Conservation (phyloP, 2,113 vertebrate genomes). For the Ranitomeya variabilis region DNA sequence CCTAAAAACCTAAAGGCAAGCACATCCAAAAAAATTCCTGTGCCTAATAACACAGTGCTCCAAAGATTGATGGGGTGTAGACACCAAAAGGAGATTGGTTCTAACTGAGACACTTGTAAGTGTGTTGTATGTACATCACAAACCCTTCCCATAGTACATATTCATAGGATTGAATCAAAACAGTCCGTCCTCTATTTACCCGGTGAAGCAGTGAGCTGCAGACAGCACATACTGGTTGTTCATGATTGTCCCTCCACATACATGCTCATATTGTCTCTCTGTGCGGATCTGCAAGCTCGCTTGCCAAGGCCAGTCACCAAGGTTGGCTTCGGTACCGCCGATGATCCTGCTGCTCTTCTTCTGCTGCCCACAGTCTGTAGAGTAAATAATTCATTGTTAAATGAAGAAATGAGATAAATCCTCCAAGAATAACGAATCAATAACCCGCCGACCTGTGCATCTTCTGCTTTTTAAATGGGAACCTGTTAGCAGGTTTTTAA, state of each 20-base stretch:
- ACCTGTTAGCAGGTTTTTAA: too few relatives aligned
- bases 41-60: too few relatives aligned
- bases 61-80: too few relatives aligned
- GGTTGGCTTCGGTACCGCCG: conserved; percentile 74
- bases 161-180: neutral
- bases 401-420: neutral
- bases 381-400: neutral
- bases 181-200: conserved; percentile 71
- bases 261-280: conserved; percentile 65
- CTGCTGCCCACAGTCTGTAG: conserved; percentile 83
- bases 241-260: conserved; percentile 87
- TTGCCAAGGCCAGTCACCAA: conserved; percentile 91
- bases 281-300: conserved; percentile 78
- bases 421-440: neutral
- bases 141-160: neutral
- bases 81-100: too few relatives aligned
- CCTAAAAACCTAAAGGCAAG: too few relatives aligned
- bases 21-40: too few relatives aligned
- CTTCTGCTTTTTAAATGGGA: too few relatives aligned
- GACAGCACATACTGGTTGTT: conserved; percentile 82
- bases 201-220: conserved; percentile 89
- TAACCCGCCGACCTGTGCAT: too few relatives aligned
- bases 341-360: conserved; percentile 78
- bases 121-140: too few relatives aligned
- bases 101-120: too few relatives aligned